Evolutionary conservation across 2,113 vertebrate genomes (phyloP), one percentile per base, ranked within the genome.

Genomic region (Spilogale gracilis): DNA sequence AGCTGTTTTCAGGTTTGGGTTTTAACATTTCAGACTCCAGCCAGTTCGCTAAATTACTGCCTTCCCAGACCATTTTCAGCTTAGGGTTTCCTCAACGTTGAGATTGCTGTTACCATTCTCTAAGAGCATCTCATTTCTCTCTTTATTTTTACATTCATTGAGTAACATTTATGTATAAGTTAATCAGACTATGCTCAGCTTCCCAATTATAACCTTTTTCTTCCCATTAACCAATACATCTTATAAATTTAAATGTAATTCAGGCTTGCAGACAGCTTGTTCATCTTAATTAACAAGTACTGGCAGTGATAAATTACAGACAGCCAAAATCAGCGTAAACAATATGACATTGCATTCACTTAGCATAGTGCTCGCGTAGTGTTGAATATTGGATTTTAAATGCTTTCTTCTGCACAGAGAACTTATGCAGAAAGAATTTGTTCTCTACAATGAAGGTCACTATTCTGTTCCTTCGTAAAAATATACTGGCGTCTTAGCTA

Each of bases 311-410:
- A 79, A 96, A 94, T 98, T 94, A 95, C 89, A 97, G 84, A 56
- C 58, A 61, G 48, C 81, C 95, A 89, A 80, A 94, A 71, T 83
- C 27, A 73, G 45, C 48, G 30, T 92, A 91, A 98, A 85, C 88
- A 97, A 5, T 78, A 73, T 10, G 91, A 83, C 79, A 23, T 14
- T 91, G 92, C 67, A 25, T 96, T 52, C 27, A 83, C 4, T 93
- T 95, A 91, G 20, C 45, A 20, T 69, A 92, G 58, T 43, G 97
- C 97, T 98, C 93, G 95, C 97, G 98, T 98, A 97, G 97, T 94
- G 89, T 43, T 95, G 58, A 96, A 67, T 78, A 61, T 45, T 87
- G 95, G 27, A 32, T 98, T 97, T 96, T 52, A 91, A 80, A 89
- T 60, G 86, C 86, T 97, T 97, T 96, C 97, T 97, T 98, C 96